Base-by-base conservation (phyloP, 2,888 invertebrate species). In the Meta bourneti region DNA sequence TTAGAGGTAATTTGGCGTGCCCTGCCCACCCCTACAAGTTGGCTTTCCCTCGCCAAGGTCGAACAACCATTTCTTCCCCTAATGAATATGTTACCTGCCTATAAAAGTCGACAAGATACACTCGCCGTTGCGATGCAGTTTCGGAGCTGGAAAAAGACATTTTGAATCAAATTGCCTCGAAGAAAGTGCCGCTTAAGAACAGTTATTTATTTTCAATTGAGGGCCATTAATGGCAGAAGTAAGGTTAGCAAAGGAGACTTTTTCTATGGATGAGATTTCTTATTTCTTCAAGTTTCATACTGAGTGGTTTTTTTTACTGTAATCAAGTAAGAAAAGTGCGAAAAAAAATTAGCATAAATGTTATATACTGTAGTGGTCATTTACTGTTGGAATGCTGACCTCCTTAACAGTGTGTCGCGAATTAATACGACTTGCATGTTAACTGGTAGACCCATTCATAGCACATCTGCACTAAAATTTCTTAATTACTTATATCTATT, bases 71-170 rank as follows among this genome's bases (percentile, higher is more conserved):
- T 34, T 34, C 34, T 34, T 34, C 70, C 52, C 72, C 7, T 90
- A 90, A 90, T 90, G 90, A 90, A 90, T 74, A 85, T 85, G 90
- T 90, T 90, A 90, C 90, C 75, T 61, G 61, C 71, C 84, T 84
- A 89, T 81, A 75, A 81, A 77, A 52, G 61, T 84, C 83, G 20
- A 74, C 74, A 71, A 82, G 49, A 34, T 34, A 34, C 34, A 49
- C 19, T 34, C 34, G 34, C 34, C 34, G 4, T 69, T 80, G 71
- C 51, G 9, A 71, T 71, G 82, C 71, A 51, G 71, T 80, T 34
- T 61, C 82, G 71, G 74, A 52, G 51, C 8, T n/a, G 11, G 19
- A 82, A 83, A 74, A 84, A 72, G 83, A 83, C 74, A 83, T 83
- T 74, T 74, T 74, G 72, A 74, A 83, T 74, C 13, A 74, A 71